phyloP scores from a whole-genome alignment of 2,888 invertebrate species.

The Melanargia galathea region DNA sequence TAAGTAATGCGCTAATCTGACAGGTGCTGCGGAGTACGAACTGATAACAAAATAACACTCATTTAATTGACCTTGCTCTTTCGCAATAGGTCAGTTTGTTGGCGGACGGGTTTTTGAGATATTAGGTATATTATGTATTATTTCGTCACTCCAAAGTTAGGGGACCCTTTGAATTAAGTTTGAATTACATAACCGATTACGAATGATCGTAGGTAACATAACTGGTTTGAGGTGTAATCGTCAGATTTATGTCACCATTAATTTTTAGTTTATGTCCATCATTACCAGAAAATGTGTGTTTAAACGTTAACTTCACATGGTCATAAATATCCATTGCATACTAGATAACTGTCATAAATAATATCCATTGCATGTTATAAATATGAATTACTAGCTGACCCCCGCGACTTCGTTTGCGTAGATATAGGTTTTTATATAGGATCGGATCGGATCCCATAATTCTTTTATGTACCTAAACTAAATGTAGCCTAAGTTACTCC shows the following conservation, averaged over 20 bases:
- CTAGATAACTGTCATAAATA: no score
- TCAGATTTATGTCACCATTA: conserved; percentile 13
- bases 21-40: conserved; percentile 32
- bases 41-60: conserved; percentile 22
- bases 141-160: conserved; percentile 12
- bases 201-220: neutral
- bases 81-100: conserved; percentile 39
- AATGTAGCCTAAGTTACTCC: no score
- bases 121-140: neutral
- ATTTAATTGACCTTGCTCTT: conserved; percentile 40
- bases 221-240: conserved; percentile 7
- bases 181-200: conserved; percentile 11
- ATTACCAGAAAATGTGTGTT: conserved; percentile 6
- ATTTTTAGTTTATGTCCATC: conserved; percentile 15
- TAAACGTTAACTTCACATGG: neutral
- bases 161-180: conserved; percentile 13
- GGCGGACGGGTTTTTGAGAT: conserved; percentile 25
- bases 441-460: no score
- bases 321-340: conserved; percentile 7
- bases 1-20: conserved; percentile 34
- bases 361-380: no score
- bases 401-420: no score
- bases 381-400: no score
- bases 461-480: no score
- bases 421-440: no score